Evolutionary conservation across 2,888 invertebrate genomes (phyloP), one percentile per base, ranked within the genome.

Genomic region (Scaptomyza flava): DNA sequence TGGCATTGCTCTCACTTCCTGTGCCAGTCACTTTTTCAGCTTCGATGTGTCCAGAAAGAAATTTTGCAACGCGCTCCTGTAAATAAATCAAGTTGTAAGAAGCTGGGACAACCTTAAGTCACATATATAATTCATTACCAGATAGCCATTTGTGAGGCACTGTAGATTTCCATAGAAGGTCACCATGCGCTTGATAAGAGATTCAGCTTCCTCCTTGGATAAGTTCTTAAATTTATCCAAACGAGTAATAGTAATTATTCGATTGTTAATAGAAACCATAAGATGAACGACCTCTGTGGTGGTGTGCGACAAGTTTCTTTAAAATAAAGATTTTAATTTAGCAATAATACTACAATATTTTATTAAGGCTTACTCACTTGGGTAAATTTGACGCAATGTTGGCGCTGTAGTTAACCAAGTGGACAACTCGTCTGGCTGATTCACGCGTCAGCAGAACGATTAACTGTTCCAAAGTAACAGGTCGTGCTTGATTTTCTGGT

Each of bases 401-500:
- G 54, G 94, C 93, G 0, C 95, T 94, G 78, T 94, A 96, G 91
- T 96, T 96, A 61, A 96, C 93, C 52, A 96, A 93, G 89, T 97
- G 97, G 1, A 97, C 96, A 47, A 96, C 92, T 77, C 95, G 93
- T 62, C 97, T 93, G 0, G 96, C 96, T 0, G 96, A 94, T 92
- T 97, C 96, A n/a, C 96, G 92, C 0, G 96, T 94, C 65, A 97
- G 90, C 64, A 97, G 91, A 38, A 96, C 96, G 58, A 96, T 92
- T 69, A 96, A 91, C 88, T 97, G 96, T 88, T 97, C 97, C 34
- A 96, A 90, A 2, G 95, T 96, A 68, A 94, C 93, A 0, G 96
- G 97, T 36, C 96, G 94, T 4, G 96, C 95, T 91, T 97, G 97
- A 92, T 97, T 97, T 92, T 96, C 97, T 0, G 97, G 96, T 89